Evolutionary conservation across 2,888 invertebrate species (phyloP).

Genomic region (Ligdia adustata): DNA sequence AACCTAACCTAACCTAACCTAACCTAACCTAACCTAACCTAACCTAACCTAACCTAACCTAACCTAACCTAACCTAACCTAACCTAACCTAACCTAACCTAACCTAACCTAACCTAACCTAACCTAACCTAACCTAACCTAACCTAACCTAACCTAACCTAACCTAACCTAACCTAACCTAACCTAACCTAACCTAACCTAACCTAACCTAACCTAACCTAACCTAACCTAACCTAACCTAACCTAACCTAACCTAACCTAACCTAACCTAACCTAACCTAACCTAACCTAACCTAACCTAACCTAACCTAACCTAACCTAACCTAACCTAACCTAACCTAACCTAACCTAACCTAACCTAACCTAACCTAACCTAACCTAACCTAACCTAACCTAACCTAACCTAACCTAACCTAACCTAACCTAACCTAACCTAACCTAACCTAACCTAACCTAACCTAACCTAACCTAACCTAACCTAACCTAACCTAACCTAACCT

Average conservation of each 20-base stretch:
- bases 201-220: slow-evolving; percentile 13
- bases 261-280: slow-evolving; percentile 14
- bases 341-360: slow-evolving; percentile 14
- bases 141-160: slow-evolving; percentile 15
- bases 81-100: background rate
- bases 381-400: slow-evolving; percentile 21
- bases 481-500: slow-evolving; percentile 15
- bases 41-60: slow-evolving; percentile 13
- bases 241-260: slow-evolving; percentile 14
- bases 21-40: slow-evolving; percentile 12
- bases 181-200: slow-evolving; percentile 14
- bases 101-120: slow-evolving; percentile 7
- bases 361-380: slow-evolving; percentile 12
- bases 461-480: slow-evolving; percentile 22
- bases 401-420: slow-evolving; percentile 21
- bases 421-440: slow-evolving; percentile 22
- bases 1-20: slow-evolving; percentile 11
- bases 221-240: slow-evolving; percentile 11
- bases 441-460: slow-evolving; percentile 20
- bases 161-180: slow-evolving; percentile 14
- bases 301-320: slow-evolving; percentile 14
- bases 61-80: slow-evolving; percentile 5
- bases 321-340: slow-evolving; percentile 12
- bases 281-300: slow-evolving; percentile 11
- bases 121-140: slow-evolving; percentile 14